Evolutionary conservation across 1,140 invertebrate genomes (phyloP), one percentile per base, ranked within the genome.

Genomic region (Propsilocerus akamusi): DNA sequence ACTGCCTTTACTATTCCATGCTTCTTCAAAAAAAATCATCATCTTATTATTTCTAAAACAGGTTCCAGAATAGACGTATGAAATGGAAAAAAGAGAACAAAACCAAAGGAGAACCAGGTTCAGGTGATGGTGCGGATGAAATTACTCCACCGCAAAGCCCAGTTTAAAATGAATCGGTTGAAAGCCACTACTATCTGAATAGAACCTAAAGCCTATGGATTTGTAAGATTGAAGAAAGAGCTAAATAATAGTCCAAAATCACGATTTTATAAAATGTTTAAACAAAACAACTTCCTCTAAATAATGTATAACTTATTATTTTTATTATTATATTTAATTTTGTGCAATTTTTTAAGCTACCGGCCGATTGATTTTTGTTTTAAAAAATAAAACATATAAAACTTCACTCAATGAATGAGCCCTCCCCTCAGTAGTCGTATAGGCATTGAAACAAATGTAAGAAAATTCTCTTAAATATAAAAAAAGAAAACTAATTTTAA

Each of bases 11-110:
- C n/a, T n/a, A n/a, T n/a, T n/a, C n/a, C 10, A 6, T n/a, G 28
- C 28, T 30, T 7, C 28, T 4, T 30, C 10, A 30, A 30, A 30
- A 30, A 30, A 30, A 12, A 10, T 30, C 14, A 2, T 30, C 14
- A 30, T 30, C 11, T 14, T n/a, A 34, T 17, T 17, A 4, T 2
- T 30, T 30, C 14, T 3, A 2, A 4, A 30, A 30, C 14, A 41
- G 34, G 34, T 95, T 96, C 75, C 86, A 97, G 71, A 96, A 97
- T 68, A 75, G 93, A 53, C n/a, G n/a, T n/a, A n/a, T n/a, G n/a
- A n/a, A 53, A 70, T 90, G 91, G 81, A 97, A 97, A 78, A 96
- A 96, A 68, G 87, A 93, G 70, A 87, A 89, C 65, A 93, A 93
- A 72, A 87, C 88, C 71, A 96, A 90, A 77, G 81, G 84, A 58